Evolutionary conservation across 2,888 invertebrate species (phyloP), one percentile per base, ranked within the genome.

Genomic region (Belgica antarctica): DNA sequence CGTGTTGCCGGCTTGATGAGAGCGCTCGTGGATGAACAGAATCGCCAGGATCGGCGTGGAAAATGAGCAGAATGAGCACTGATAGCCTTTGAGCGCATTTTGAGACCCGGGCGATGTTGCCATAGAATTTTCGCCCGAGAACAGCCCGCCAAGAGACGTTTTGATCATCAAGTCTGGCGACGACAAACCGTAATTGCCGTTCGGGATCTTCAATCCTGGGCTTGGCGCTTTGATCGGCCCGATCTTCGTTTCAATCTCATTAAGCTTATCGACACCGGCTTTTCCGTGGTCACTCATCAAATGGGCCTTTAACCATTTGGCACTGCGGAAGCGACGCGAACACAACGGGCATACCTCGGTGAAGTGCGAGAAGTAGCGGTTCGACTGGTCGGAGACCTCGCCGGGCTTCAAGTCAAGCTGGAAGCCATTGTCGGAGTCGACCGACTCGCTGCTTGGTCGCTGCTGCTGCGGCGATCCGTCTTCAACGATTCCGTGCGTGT

Each of bases 401-500:
- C 72, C 72, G 24, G 73, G 72, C 68, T 72, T 73, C 73, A 73
- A 72, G 71, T 71, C 71, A 73, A 77, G 76, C 66, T 31, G 71
- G 19, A 62, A 72, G 66, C 36, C 71, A 63, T 34, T 71, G 24
- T 62, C 72, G 66, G 70, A 27, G 63, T 72, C 61, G 71, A 75
- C 52, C 46, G 72, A n/a, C 27, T 70, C 71, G 15, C 66, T 69
- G 66, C 69, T 66, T 63, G 73, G 52, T 72, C 80, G 74, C 0
- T 80, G 77, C 70, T 80, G 80, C 1, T 80, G 80, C 0, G 86
- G 86, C 1, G 86, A 83, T 0, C 89, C 89, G 71, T 93, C 94
- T 73, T 94, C 94, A 12, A 92, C 89, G 72, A 99, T 94, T 17
- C 97, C 97, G 79, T 99, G 99, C 31, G 95, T 95, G 80, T 97